Percentiles rank a stretch among this genome's conserved stretches.
Conservation (phyloP, 53 echinoderm and acorn worm species). For the Hippasteria phrygiana region DNA sequence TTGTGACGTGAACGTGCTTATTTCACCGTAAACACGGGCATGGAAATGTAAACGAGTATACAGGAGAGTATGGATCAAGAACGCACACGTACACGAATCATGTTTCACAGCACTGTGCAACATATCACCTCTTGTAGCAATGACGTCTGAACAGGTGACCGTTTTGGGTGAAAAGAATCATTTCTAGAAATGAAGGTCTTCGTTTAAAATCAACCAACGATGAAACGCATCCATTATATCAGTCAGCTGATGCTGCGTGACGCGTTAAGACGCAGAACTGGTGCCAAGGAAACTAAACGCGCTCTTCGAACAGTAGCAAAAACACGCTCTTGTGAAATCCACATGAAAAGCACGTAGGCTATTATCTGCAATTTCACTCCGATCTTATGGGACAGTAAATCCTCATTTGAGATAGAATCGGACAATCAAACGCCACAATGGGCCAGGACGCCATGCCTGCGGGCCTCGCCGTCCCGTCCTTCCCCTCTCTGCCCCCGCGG, state of each 20-base stretch:
- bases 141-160: no score
- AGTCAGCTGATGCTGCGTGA: neutral
- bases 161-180: no score
- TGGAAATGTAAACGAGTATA: no score
- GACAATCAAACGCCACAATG: neutral
- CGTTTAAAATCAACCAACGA: no score
- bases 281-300: constrained; percentile 9
- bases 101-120: no score
- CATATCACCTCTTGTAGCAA: no score
- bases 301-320: constrained; percentile 29
- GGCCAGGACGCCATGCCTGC: constrained; percentile 51
- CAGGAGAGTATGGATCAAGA: no score
- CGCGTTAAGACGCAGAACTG: neutral
- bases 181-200: no score
- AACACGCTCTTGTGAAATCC: neutral
- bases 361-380: neutral
- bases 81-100: no score
- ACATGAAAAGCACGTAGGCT: neutral
- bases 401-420: neutral
- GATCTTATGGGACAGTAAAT: neutral
- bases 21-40: no score
- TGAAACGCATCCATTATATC: no score
- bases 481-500: constrained; percentile 7
- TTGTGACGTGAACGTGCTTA: no score
- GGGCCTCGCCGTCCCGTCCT: constrained; percentile 16